phyloP scores from a whole-genome alignment of 2,113 vertebrate genomes.

The Oreochromis niloticus region DNA sequence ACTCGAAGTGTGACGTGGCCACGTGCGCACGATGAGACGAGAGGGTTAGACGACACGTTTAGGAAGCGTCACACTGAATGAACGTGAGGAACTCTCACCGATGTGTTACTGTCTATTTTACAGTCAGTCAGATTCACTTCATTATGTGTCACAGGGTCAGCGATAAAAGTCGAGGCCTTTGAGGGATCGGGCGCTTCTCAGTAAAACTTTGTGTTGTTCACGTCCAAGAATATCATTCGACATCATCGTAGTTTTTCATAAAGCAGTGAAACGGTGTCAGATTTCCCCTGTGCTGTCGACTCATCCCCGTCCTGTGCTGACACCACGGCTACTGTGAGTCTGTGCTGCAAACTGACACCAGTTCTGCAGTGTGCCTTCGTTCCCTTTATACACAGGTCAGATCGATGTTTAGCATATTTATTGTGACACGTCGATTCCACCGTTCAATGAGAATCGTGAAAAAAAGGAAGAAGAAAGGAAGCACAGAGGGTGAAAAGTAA shows the following conservation, averaged over 20 bases:
- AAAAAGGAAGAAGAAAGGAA: not conserved
- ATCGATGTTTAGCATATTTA: not conserved
- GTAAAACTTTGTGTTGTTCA: not conserved
- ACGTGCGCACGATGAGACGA: not conserved
- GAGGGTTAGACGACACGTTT: not conserved
- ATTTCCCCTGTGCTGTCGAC: not conserved
- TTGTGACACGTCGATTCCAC: not conserved
- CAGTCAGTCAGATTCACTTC: not conserved
- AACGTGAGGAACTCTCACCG: not conserved
- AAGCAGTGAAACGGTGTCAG: not conserved
- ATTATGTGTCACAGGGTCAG: not conserved
- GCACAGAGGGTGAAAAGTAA: not conserved
- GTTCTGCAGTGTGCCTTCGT: not conserved
- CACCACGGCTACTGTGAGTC: slow-evolving; percentile 5
- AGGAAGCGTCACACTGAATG: not conserved
- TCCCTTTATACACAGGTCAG: not conserved
- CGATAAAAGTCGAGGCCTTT: not conserved
- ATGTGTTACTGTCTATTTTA: not conserved
- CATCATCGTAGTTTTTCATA: not conserved
- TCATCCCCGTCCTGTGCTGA: not conserved
- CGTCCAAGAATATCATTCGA: not conserved
- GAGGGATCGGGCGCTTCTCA: not conserved
- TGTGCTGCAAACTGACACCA: not conserved
- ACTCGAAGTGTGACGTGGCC: not conserved
- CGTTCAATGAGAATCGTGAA: not conserved